Percentiles rank a stretch among this genome's conserved stretches.
Evolutionary conservation across 2,113 vertebrate genomes (phyloP).

Genomic region (Menidia beryllina): DNA sequence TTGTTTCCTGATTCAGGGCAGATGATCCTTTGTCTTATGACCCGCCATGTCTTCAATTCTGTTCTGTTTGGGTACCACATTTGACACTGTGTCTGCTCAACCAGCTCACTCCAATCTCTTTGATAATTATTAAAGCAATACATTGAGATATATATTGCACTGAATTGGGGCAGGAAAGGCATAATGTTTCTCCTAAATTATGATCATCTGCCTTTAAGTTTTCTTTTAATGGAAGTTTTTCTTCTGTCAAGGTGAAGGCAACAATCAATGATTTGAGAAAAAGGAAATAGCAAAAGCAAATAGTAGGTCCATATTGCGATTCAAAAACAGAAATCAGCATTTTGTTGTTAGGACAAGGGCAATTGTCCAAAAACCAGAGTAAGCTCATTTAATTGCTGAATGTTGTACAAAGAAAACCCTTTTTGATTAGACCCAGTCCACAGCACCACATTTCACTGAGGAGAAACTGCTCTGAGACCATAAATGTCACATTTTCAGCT

Average conservation of each 20-base stretch:
- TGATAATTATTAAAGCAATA: slow-evolving; percentile 4
- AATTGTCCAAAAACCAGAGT: background rate
- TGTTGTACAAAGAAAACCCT: background rate
- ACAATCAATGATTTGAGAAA: background rate
- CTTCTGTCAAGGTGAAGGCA: slow-evolving; percentile 67
- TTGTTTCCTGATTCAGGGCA: slow-evolving; percentile 93
- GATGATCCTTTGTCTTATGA: slow-evolving; percentile 82
- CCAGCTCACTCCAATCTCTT: slow-evolving; percentile 66
- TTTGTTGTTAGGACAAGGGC: background rate
- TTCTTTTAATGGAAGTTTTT: slow-evolving; percentile 41
- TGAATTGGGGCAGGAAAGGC: slow-evolving; percentile 17
- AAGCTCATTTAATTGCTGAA: background rate
- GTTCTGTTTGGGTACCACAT: background rate
- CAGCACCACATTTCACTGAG: too few relatives aligned
- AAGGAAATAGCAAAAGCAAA: background rate
- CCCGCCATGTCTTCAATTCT: slow-evolving; percentile 18
- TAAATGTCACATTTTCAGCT: too few relatives aligned
- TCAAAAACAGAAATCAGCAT: background rate
- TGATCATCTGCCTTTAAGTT: slow-evolving; percentile 77
- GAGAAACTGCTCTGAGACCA: too few relatives aligned
- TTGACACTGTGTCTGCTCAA: background rate
- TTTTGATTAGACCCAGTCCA: too few relatives aligned
- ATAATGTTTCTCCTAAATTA: slow-evolving; percentile 19
- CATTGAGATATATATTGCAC: slow-evolving; percentile 13
- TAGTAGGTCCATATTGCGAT: too few relatives aligned